A percentile compares a stretch with the other conserved stretches of the same genome.
Conservation (phyloP, 2,888 invertebrate genomes). For the Netelia inedita region DNA sequence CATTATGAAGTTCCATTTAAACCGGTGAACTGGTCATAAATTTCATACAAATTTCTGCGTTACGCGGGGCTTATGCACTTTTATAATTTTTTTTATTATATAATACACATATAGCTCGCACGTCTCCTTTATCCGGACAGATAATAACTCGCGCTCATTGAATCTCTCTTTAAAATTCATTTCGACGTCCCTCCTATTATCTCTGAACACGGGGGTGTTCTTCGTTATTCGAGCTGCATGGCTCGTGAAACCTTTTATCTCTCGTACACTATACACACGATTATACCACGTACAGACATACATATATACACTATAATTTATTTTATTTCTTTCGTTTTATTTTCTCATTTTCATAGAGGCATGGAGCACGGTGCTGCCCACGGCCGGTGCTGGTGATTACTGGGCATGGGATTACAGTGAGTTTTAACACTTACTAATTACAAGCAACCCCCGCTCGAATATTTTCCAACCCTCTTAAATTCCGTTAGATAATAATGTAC, state of each 20-base stretch:
- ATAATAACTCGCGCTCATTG: background rate
- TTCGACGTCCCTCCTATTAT: slow-evolving; percentile 21
- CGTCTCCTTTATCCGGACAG: background rate
- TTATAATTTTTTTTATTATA: background rate
- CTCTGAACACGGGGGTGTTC: background rate
- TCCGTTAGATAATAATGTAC: slow-evolving; percentile 42
- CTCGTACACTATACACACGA: slow-evolving; percentile 25
- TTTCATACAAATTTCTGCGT: background rate
- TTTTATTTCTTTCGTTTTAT: slow-evolving; percentile 67
- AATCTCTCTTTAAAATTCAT: slow-evolving; percentile 43
- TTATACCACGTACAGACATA: background rate
- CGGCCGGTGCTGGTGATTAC: slow-evolving; percentile 84
- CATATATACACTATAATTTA: slow-evolving; percentile 51
- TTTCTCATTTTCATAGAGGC: slow-evolving; percentile 81
- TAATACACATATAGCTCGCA: background rate
- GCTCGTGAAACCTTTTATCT: slow-evolving; percentile 38
- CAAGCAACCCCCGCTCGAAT: slow-evolving; percentile 46
- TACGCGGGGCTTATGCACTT: background rate
- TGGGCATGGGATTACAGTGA: slow-evolving; percentile 84
- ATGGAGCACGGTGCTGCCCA: slow-evolving; percentile 84
- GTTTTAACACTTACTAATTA: slow-evolving; percentile 74
- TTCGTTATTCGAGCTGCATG: slow-evolving; percentile 39
- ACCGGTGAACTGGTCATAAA: background rate
- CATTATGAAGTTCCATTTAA: background rate
- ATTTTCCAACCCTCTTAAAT: slow-evolving; percentile 30